Evolutionary conservation across 2,113 vertebrate species (phyloP).

Genomic region (Vireo altiloquus): DNA sequence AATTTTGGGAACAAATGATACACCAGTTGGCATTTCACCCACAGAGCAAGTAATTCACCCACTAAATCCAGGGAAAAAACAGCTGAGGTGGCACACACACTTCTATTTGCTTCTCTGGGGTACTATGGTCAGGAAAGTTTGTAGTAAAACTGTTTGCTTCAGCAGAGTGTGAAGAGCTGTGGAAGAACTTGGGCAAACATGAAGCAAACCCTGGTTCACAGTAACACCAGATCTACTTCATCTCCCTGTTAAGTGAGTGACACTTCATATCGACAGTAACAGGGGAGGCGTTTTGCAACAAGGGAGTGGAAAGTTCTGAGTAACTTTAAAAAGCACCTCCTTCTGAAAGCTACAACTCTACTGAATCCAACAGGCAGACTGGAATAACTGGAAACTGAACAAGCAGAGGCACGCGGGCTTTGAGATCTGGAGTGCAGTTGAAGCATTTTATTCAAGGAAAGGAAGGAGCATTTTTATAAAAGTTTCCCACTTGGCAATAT

Average conservation of each 20-base stretch:
- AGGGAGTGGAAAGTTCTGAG: background rate
- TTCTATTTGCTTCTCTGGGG: background rate
- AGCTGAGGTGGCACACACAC: background rate
- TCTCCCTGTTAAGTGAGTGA: background rate
- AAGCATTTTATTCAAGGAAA: background rate
- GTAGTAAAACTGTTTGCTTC: background rate
- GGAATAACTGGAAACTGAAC: slow-evolving; percentile 30
- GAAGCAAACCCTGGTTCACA: background rate
- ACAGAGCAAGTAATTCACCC: background rate
- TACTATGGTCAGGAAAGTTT: background rate
- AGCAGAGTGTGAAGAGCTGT: background rate
- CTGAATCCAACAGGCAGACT: background rate
- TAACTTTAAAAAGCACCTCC: background rate
- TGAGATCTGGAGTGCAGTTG: background rate
- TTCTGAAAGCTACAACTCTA: background rate
- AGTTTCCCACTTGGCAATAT: background rate
- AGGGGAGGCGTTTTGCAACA: background rate
- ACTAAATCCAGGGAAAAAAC: background rate
- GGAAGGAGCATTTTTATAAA: background rate
- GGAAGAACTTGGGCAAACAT: background rate
- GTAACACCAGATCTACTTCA: background rate
- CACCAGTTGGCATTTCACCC: background rate
- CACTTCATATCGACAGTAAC: background rate
- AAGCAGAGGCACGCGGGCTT: background rate
- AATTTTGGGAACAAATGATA: background rate